Evolutionary conservation across 2,113 vertebrate species (phyloP).

Genomic region (Siphamia tubifer): DNA sequence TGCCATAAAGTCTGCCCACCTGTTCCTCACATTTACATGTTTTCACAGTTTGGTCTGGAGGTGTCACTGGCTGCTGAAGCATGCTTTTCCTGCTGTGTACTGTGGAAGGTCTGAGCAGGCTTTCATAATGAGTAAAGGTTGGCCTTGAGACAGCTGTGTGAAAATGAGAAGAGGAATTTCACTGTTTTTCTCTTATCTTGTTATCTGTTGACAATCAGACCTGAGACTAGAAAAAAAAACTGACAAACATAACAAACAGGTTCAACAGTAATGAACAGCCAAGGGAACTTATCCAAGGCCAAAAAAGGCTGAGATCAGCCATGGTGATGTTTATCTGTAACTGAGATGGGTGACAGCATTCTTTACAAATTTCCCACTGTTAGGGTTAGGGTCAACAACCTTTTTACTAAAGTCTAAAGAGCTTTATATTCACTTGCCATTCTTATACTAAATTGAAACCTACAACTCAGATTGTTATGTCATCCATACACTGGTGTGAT

Average conservation of each 20-base stretch:
- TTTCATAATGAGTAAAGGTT: constrained; percentile 19
- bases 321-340: constrained; percentile 51
- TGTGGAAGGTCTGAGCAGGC: constrained; percentile 6
- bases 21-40: neutral
- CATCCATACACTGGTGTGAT: no score
- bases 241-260: constrained; percentile 12
- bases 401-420: neutral
- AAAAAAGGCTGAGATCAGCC: constrained; percentile 49
- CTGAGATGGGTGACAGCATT: constrained; percentile 21
- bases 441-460: no score
- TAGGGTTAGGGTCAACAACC: neutral
- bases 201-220: constrained; percentile 29
- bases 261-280: constrained; percentile 32
- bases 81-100: neutral
- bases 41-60: neutral
- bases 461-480: no score
- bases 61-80: neutral
- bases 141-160: constrained; percentile 6
- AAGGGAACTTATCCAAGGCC: constrained; percentile 52
- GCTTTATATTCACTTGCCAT: no score
- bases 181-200: constrained; percentile 30
- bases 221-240: neutral
- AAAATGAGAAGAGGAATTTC: neutral
- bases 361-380: constrained; percentile 22
- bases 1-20: neutral